Conservation (phyloP, 2,113 vertebrate species). For the Pampusana beccarii region DNA sequence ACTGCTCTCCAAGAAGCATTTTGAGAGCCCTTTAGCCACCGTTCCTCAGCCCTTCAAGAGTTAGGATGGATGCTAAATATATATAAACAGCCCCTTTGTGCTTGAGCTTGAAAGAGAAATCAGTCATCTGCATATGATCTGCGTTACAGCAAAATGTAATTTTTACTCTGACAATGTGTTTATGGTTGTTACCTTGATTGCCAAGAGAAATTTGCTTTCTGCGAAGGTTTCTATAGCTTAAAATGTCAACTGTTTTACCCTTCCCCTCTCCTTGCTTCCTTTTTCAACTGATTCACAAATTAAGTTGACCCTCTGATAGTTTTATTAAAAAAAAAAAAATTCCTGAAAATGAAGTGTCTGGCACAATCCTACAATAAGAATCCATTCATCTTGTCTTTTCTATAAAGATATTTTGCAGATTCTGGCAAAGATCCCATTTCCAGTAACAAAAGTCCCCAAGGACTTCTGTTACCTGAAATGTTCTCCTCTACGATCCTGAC, state of each 20-base stretch:
- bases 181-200: constrained; percentile 77
- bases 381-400: constrained; percentile 72
- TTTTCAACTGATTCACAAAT: constrained; percentile 70
- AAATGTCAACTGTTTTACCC: constrained; percentile 46
- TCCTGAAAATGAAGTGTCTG: constrained; percentile 74
- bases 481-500: constrained; percentile 44
- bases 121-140: constrained; percentile 76
- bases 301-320: constrained; percentile 50
- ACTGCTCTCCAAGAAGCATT: constrained; percentile 48
- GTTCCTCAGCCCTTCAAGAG: constrained; percentile 50
- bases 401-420: constrained; percentile 22
- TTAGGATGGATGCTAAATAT: constrained; percentile 64
- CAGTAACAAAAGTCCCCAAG: constrained; percentile 47
- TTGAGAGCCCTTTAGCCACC: constrained; percentile 37
- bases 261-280: background rate
- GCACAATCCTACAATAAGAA: constrained; percentile 40
- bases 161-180: constrained; percentile 76
- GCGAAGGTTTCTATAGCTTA: constrained; percentile 49
- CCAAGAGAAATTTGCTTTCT: constrained; percentile 73
- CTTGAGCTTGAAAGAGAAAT: constrained; percentile 74
- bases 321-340: background rate
- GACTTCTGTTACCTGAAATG: constrained; percentile 42
- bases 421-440: constrained; percentile 64
- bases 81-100: constrained; percentile 71
- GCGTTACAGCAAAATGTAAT: constrained; percentile 73